Evolutionary conservation across 2,113 vertebrate species (phyloP).

Genomic region (Dicrurus megarhynchus): DNA sequence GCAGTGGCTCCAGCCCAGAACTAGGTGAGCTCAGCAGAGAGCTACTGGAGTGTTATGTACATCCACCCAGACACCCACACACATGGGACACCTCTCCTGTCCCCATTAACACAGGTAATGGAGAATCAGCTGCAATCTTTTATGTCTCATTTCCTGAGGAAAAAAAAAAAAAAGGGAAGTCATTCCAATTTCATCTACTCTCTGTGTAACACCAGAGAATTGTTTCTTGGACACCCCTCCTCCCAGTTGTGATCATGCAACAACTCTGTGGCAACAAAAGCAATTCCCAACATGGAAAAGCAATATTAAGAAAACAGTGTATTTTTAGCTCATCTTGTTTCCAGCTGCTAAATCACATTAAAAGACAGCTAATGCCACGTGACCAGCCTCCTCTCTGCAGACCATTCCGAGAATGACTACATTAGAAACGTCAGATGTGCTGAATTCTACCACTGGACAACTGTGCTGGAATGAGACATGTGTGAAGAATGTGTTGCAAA

Average conservation of each 20-base stretch:
- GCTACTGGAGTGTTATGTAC: not conserved
- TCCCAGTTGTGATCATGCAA: conserved; percentile 3
- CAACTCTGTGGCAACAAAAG: conserved; percentile 42
- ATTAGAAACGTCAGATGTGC: conserved; percentile 37
- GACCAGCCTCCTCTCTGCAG: conserved; percentile 15
- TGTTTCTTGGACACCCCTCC: conserved; percentile 53
- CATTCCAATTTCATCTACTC: not conserved
- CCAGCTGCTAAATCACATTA: conserved; percentile 60
- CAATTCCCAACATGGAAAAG: conserved; percentile 63
- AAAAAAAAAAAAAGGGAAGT: not conserved
- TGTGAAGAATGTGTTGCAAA: conserved; percentile 43
- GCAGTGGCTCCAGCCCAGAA: not conserved
- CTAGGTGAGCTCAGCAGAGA: not conserved
- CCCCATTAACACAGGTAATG: not conserved
- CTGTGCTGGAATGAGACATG: conserved; percentile 17
- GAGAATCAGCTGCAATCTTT: not conserved
- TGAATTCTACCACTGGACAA: conserved; percentile 48
- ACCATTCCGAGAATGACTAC: conserved; percentile 27
- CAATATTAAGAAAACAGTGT: conserved; percentile 54
- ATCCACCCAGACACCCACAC: not conserved
- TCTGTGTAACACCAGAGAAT: not conserved
- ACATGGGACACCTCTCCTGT: not conserved
- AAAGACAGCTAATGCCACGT: conserved; percentile 36
- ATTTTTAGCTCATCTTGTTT: conserved; percentile 61
- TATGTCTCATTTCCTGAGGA: not conserved